Evolutionary conservation across 2,797 vertebrate species (phyloP).

Genomic region (Arrhamphus sclerolepis): DNA sequence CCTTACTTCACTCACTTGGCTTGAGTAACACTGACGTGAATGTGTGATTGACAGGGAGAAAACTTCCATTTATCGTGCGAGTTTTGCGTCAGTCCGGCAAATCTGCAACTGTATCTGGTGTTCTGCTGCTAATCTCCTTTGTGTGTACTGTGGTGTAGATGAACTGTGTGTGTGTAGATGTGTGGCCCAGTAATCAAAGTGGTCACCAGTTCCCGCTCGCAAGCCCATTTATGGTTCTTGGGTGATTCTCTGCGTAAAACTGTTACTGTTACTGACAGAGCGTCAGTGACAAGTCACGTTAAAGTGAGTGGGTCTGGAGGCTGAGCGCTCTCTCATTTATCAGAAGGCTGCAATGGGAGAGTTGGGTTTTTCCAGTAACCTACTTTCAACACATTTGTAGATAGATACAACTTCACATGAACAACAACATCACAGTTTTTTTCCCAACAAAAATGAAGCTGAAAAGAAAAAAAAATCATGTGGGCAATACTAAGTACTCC

Average conservation of each 20-base stretch:
- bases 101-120: conserved; percentile 34
- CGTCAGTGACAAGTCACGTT: no score
- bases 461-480: no score
- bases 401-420: conserved; percentile 8
- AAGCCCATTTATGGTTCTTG: conserved; percentile 1
- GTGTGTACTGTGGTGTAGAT: not conserved
- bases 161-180: not conserved
- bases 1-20: conserved; percentile 60
- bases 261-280: not conserved
- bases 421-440: no score
- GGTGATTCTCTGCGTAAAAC: conserved; percentile 3
- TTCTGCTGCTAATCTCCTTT: conserved; percentile 8
- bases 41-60: conserved; percentile 53
- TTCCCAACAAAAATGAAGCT: no score
- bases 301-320: conserved; percentile 40
- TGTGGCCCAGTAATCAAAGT: conserved; percentile 24
- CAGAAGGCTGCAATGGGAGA: conserved; percentile 34
- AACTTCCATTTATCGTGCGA: conserved; percentile 40
- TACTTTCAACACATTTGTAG: conserved; percentile 44
- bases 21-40: conserved; percentile 15
- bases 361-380: conserved; percentile 60
- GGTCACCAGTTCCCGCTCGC: conserved; percentile 20
- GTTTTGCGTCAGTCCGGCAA: conserved; percentile 56
- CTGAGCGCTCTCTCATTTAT: conserved; percentile 62
- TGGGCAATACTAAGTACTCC: no score